Conservation (phyloP, 2,797 vertebrate genomes). For the Ceryle rudis region DNA sequence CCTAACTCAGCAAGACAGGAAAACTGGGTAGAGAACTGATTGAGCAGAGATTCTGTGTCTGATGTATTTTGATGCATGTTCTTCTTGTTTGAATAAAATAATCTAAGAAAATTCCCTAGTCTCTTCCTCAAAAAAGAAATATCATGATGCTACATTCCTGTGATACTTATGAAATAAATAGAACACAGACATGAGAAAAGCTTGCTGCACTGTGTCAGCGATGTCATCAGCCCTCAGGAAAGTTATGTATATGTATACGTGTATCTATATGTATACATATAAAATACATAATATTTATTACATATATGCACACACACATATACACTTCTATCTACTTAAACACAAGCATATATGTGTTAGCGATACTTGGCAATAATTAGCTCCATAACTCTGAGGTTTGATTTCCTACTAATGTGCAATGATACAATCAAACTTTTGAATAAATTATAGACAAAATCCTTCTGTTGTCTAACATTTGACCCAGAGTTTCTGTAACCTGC, state of each 20-base stretch:
- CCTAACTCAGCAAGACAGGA: background rate
- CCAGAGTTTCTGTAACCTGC: constrained; percentile 53
- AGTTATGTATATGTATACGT: background rate
- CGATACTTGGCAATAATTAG: background rate
- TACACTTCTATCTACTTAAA: background rate
- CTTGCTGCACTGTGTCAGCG: background rate
- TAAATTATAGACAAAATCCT: constrained; percentile 61
- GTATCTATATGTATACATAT: too few relatives aligned
- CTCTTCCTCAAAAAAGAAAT: background rate
- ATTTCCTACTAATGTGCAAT: constrained; percentile 10
- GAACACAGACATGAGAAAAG: background rate
- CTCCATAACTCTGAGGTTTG: background rate
- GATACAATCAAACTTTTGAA: constrained; percentile 59
- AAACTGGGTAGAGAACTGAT: background rate
- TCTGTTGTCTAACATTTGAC: constrained; percentile 66
- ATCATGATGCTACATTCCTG: background rate
- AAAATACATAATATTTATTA: background rate
- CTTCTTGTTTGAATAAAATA: background rate
- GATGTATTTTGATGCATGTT: background rate
- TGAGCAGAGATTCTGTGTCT: background rate
- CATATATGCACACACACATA: background rate
- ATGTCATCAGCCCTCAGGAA: background rate
- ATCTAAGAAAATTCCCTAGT: background rate
- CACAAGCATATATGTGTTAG: rapidly evolving
- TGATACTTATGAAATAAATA: background rate